Conservation (phyloP, 2,797 vertebrate species). For the Dendrocincla tyrannina region DNA sequence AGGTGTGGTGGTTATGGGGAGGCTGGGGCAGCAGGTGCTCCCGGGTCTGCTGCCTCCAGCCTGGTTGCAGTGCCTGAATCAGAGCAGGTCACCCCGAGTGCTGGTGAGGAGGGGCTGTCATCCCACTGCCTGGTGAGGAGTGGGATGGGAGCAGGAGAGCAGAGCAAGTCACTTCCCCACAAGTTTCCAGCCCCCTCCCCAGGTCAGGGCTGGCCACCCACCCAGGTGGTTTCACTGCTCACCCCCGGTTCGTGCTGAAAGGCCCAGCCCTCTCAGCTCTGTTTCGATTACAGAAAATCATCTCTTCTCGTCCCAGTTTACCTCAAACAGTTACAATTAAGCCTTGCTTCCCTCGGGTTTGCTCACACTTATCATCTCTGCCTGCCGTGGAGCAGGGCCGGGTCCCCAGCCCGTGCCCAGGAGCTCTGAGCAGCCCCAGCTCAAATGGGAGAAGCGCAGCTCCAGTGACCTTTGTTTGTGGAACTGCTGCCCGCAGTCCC, state of each 20-base stretch:
- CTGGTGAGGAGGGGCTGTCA: background rate
- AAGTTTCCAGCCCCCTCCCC: background rate
- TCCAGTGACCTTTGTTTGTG: background rate
- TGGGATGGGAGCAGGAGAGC: fast-evolving
- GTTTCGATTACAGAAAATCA: background rate
- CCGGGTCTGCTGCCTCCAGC: background rate
- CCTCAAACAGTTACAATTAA: background rate
- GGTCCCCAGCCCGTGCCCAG: background rate
- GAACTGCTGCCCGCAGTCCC: background rate
- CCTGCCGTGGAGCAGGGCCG: background rate
- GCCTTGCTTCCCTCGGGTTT: background rate
- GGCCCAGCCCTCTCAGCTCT: background rate
- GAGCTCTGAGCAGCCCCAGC: background rate
- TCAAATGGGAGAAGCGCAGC: fast-evolving
- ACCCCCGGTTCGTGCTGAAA: background rate
- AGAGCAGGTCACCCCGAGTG: fast-evolving
- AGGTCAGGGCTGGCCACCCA: background rate
- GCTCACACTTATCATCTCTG: fast-evolving
- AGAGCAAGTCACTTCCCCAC: background rate
- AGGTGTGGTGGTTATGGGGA: background rate
- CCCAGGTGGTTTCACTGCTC: background rate
- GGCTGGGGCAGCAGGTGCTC: background rate
- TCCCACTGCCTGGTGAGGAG: background rate
- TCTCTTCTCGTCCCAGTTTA: fast-evolving
- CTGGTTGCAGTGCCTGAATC: background rate